phyloP scores from a whole-genome alignment of 1,140 invertebrate genomes.

The Conus ventricosus region DNA sequence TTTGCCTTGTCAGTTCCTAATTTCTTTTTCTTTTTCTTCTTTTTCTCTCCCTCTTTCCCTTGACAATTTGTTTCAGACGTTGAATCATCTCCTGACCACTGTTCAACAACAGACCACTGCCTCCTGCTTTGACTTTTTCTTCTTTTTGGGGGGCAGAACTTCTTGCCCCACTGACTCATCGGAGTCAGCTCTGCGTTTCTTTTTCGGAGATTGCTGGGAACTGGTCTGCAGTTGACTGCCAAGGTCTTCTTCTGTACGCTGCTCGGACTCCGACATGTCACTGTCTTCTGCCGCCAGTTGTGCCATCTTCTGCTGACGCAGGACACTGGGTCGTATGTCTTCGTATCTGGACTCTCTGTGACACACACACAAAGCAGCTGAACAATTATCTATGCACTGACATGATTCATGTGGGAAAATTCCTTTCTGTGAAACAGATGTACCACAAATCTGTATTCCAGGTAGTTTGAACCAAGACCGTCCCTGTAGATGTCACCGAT shows the following conservation, averaged over 20 bases:
- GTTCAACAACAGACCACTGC: not conserved
- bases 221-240: not conserved
- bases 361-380: not conserved
- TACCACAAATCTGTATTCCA: no score
- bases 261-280: not conserved
- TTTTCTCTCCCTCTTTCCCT: not conserved
- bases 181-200: not conserved
- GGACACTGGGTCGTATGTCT: not conserved
- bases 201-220: not conserved
- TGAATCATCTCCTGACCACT: not conserved
- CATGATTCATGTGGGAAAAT: no score
- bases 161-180: not conserved
- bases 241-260: not conserved
- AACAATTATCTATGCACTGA: no score
- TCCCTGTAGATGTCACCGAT: no score
- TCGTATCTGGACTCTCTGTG: not conserved
- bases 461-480: no score
- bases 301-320: not conserved
- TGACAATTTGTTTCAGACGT: not conserved
- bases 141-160: not conserved
- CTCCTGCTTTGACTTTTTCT: not conserved
- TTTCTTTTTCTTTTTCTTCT: constrained; percentile 35
- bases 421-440: no score
- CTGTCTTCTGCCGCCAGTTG: not conserved
- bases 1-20: constrained; percentile 8